Conservation (phyloP, 2,888 invertebrate genomes). For the Cryptophagus acutangulus region DNA sequence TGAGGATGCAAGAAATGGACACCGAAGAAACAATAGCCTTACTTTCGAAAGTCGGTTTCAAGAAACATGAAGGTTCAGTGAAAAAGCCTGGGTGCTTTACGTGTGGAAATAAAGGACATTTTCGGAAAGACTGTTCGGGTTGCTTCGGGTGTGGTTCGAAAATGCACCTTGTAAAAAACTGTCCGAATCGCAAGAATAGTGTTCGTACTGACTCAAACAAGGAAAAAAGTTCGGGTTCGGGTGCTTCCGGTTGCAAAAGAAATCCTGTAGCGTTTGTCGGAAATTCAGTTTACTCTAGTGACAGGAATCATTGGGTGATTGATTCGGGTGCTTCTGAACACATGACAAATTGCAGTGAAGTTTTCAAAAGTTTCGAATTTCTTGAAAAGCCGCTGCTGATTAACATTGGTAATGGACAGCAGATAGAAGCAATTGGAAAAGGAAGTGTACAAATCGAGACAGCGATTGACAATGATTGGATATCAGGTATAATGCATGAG, state of each 20-base stretch:
- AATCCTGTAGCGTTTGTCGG: constrained; percentile 8
- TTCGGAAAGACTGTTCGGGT: constrained; percentile 17
- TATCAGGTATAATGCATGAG: constrained; percentile 11
- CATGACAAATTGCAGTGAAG: constrained; percentile 16
- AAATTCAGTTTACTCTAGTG: not conserved
- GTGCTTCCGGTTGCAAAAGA: not conserved
- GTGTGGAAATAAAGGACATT: constrained; percentile 17
- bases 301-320: constrained; percentile 13
- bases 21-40: not conserved
- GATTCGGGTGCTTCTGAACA: constrained; percentile 21
- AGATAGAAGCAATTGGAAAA: constrained; percentile 8
- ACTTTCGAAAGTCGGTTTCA: constrained; percentile 5
- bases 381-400: constrained; percentile 12
- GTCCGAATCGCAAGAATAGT: constrained; percentile 6
- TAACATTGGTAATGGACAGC: constrained; percentile 11
- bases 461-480: constrained; percentile 16
- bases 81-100: constrained; percentile 12
- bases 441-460: constrained; percentile 14
- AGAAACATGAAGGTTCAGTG: not conserved
- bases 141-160: constrained; percentile 17
- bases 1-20: not conserved
- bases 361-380: constrained; percentile 13
- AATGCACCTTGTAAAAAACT: constrained; percentile 2
- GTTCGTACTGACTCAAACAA: no score
- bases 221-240: no score